These are phyloP conservation scores for Hozukius guyotensis DNA, from an alignment of 2,797 vertebrate genomes.

Conservation along the genomic window DNA sequence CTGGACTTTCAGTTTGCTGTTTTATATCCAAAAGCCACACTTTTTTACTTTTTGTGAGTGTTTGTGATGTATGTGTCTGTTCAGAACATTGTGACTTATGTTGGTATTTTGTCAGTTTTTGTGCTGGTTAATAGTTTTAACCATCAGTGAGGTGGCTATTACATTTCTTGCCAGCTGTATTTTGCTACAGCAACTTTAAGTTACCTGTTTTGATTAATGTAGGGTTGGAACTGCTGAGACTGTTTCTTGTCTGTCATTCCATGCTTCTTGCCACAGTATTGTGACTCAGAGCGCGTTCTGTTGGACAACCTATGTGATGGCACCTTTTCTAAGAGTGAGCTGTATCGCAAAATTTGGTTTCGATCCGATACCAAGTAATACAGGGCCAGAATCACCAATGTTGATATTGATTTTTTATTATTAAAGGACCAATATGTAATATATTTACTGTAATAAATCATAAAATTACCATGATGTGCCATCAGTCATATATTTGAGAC, in stretches of 20 bases:
- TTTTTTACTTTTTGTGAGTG: background rate
- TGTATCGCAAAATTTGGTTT: too few species aligned
- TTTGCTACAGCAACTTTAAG: background rate
- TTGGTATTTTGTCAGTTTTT: background rate
- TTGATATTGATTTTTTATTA: too few species aligned
- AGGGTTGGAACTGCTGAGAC: background rate
- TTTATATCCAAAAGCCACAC: background rate
- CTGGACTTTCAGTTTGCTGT: background rate
- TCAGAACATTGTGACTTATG: background rate
- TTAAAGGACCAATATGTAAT: too few species aligned
- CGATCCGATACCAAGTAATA: too few species aligned
- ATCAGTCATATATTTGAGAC: too few species aligned
- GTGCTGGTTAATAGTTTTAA: background rate
- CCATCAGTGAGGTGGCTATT: background rate
- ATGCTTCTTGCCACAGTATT: background rate
- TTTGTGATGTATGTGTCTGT: background rate
- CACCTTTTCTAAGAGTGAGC: background rate
- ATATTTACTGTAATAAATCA: too few species aligned
- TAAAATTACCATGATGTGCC: too few species aligned
- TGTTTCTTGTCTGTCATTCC: background rate
- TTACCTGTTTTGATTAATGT: background rate
- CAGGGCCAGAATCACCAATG: too few species aligned
- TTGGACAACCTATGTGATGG: background rate
- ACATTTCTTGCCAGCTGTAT: background rate
- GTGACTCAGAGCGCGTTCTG: background rate